phyloP scores from a whole-genome alignment of 2,113 vertebrate species.

The Anguilla japonica region DNA sequence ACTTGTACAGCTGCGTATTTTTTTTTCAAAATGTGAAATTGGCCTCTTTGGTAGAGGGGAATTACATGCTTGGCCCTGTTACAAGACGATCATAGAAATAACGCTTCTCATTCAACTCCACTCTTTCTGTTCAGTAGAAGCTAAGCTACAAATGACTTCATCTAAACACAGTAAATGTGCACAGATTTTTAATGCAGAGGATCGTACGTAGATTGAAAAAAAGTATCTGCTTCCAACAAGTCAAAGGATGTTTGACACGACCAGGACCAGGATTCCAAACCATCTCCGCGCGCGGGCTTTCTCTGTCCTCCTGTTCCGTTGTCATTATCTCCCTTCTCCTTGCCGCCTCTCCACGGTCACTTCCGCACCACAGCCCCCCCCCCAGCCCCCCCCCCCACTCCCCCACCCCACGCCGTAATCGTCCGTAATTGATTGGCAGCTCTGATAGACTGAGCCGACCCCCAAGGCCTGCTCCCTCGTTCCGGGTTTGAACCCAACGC shows the following conservation, averaged over 20 bases:
- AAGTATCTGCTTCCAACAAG: too few species aligned
- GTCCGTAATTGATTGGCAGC: slow-evolving; percentile 99
- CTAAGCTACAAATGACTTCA: background rate
- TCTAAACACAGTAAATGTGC: background rate
- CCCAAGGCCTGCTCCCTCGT: slow-evolving; percentile 85
- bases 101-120: background rate
- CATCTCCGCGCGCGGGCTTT: slow-evolving; percentile 62
- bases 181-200: background rate
- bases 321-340: slow-evolving; percentile 58
- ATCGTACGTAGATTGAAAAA: too few species aligned
- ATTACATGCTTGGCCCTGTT: background rate
- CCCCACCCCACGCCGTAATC: slow-evolving; percentile 93
- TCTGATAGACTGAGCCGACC: slow-evolving; percentile 95
- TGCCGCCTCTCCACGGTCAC: slow-evolving; percentile 79
- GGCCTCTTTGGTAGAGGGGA: background rate
- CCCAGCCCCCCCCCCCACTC: slow-evolving; percentile 66
- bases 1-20: background rate
- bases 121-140: background rate
- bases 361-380: slow-evolving; percentile 76
- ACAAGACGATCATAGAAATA: background rate
- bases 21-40: background rate
- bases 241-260: too few species aligned
- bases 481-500: slow-evolving; percentile 97
- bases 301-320: slow-evolving; percentile 65
- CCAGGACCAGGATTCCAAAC: too few species aligned